Evolutionary conservation across 2,888 invertebrate species (phyloP).

Genomic region (Drosophila lacicola): DNA sequence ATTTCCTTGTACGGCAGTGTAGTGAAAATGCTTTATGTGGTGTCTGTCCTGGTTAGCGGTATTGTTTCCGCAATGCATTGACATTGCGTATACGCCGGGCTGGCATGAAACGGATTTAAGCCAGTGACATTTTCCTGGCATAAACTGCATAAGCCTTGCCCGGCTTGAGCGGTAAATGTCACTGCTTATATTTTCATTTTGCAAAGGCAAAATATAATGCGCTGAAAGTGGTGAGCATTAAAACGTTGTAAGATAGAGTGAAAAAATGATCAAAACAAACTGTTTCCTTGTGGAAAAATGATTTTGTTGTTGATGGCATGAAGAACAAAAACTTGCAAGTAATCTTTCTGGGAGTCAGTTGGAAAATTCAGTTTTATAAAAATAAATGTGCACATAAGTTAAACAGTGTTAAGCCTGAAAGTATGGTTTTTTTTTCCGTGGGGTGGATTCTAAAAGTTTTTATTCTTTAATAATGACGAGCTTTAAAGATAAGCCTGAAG

Average conservation of each 20-base stretch:
- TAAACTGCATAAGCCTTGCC: neutral
- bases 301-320: too few species aligned
- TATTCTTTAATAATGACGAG: too few species aligned
- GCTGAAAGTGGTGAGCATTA: neutral
- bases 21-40: slow-evolving; percentile 33
- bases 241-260: neutral
- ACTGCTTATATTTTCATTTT: slow-evolving; percentile 6
- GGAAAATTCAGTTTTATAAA: too few species aligned
- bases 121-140: slow-evolving; percentile 10
- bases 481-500: too few species aligned
- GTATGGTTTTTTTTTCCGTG: too few species aligned
- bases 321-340: too few species aligned
- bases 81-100: slow-evolving; percentile 41
- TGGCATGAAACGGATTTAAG: slow-evolving; percentile 17
- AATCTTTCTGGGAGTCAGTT: too few species aligned
- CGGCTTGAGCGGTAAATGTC: neutral
- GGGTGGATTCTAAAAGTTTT: too few species aligned
- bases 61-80: slow-evolving; percentile 10
- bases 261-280: too few species aligned
- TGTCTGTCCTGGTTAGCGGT: slow-evolving; percentile 1
- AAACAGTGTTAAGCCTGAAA: too few species aligned
- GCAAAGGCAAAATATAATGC: neutral
- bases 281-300: too few species aligned
- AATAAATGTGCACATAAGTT: too few species aligned
- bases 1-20: slow-evolving; percentile 10